Conservation (phyloP, 2,797 vertebrate genomes). For the Myotis daubentonii region DNA sequence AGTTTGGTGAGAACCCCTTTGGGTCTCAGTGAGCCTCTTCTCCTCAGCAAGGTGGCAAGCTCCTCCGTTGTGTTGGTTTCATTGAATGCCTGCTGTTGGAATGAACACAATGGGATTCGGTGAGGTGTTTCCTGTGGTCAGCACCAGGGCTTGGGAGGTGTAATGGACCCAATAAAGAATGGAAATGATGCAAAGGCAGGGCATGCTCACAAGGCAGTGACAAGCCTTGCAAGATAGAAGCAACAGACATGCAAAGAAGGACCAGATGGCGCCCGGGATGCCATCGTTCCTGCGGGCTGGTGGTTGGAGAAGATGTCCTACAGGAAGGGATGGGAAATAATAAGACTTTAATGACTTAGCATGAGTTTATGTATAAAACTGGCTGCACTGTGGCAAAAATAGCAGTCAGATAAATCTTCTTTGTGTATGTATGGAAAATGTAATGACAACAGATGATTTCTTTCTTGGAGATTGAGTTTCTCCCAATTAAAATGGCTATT, state of each 20-base stretch:
- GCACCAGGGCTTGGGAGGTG: too few species aligned
- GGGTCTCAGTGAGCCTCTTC: not conserved
- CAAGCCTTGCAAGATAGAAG: not conserved
- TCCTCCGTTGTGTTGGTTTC: not conserved
- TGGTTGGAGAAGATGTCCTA: not conserved
- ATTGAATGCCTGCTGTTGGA: not conserved
- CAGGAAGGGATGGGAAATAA: not conserved
- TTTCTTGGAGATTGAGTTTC: slow-evolving; percentile 51
- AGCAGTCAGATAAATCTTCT: not conserved
- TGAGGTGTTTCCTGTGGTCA: not conserved
- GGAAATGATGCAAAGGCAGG: not conserved
- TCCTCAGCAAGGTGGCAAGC: not conserved
- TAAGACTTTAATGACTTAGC: not conserved
- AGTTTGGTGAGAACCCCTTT: not conserved
- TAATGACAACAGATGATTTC: slow-evolving; percentile 31
- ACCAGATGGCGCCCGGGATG: not conserved
- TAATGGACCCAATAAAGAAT: not conserved
- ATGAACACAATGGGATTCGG: not conserved
- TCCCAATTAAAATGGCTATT: slow-evolving; percentile 24
- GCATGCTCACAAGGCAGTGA: fast-evolving
- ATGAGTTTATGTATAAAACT: not conserved
- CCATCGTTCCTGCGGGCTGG: not conserved
- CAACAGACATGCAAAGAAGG: not conserved
- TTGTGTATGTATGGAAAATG: not conserved
- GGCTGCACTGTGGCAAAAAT: not conserved